These are phyloP conservation scores for Centroberyx gerrardi DNA, from an alignment of 2,797 vertebrate genomes.

Conservation along the genomic window DNA sequence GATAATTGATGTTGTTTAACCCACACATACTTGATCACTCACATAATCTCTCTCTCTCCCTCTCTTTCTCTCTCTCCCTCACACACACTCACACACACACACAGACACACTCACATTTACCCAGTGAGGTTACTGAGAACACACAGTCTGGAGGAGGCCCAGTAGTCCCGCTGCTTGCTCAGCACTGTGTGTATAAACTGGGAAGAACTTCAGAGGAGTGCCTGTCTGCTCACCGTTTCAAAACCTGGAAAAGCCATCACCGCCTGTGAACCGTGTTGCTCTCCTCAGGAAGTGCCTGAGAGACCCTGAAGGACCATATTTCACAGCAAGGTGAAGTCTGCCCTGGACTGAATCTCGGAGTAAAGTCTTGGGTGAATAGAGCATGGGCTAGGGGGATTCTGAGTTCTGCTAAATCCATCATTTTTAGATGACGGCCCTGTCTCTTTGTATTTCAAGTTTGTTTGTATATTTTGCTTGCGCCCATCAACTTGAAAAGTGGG, in stretches of 20 bases:
- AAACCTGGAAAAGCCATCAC: conserved; percentile 80
- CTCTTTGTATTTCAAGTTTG: conserved; percentile 1
- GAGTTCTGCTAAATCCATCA: conserved; percentile 1
- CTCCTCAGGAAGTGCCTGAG: conserved; percentile 60
- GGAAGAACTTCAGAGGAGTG: conserved; percentile 62
- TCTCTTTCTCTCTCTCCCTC: not conserved
- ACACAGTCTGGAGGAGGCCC: conserved; percentile 37
- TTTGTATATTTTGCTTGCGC: conserved; percentile 27
- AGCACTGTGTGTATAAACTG: conserved; percentile 60
- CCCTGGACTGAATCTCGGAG: not conserved
- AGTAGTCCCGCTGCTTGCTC: conserved; percentile 50
- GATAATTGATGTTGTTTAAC: conserved; percentile 45
- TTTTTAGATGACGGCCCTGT: not conserved
- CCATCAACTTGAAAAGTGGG: conserved; percentile 10
- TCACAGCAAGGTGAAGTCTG: conserved; percentile 47
- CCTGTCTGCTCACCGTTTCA: conserved; percentile 57
- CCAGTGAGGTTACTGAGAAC: conserved; percentile 49
- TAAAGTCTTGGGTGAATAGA: conserved; percentile 10
- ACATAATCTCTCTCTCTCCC: conserved; percentile 14
- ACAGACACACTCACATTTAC: conserved; percentile 11
- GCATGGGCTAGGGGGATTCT: not conserved
- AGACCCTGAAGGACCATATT: conserved; percentile 53
- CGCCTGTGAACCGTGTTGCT: conserved; percentile 52
- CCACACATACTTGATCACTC: conserved; percentile 35
- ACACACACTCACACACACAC: not conserved